phyloP scores from a whole-genome alignment of 1,140 invertebrate species.

The Chironomus tepperi region DNA sequence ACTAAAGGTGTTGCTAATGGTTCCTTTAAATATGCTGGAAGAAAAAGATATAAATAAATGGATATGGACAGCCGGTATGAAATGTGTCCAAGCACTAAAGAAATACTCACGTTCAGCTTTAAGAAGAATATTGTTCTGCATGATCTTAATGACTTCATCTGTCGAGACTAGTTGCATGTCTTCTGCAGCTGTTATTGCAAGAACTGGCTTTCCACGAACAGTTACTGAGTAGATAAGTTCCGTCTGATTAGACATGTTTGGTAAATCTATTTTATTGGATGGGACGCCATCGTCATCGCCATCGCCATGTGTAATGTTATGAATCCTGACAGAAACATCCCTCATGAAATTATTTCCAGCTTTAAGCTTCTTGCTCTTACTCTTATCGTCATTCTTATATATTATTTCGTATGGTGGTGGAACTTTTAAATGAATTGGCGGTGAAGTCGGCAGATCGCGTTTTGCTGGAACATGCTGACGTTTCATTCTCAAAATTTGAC shows the following conservation, averaged over 20 bases:
- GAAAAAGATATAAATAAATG: slow-evolving; percentile 24
- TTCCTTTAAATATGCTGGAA: slow-evolving; percentile 60
- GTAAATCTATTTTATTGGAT: slow-evolving; percentile 16
- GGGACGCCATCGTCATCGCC: neutral
- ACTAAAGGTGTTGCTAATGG: slow-evolving; percentile 49
- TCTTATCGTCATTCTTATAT: neutral
- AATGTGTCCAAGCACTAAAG: too few species aligned
- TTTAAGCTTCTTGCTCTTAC: neutral
- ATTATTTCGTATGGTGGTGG: neutral
- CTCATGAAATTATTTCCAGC: neutral
- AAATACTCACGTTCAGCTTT: slow-evolving; percentile 68
- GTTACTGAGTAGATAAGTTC: slow-evolving; percentile 67
- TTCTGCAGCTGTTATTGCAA: slow-evolving; percentile 63
- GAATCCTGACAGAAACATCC: neutral
- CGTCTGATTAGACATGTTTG: slow-evolving; percentile 36
- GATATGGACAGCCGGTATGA: too few species aligned
- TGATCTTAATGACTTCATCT: slow-evolving; percentile 59
- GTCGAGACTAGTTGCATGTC: slow-evolving; percentile 69
- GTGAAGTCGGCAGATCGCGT: neutral
- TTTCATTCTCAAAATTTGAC: slow-evolving; percentile 16
- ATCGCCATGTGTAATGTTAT: neutral
- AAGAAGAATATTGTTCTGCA: slow-evolving; percentile 65
- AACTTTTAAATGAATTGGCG: neutral
- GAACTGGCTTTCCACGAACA: slow-evolving; percentile 63
- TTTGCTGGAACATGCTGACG: neutral